Evolutionary conservation across 1,140 invertebrate genomes (phyloP).

Genomic region (Rhyacophila brunnea): DNA sequence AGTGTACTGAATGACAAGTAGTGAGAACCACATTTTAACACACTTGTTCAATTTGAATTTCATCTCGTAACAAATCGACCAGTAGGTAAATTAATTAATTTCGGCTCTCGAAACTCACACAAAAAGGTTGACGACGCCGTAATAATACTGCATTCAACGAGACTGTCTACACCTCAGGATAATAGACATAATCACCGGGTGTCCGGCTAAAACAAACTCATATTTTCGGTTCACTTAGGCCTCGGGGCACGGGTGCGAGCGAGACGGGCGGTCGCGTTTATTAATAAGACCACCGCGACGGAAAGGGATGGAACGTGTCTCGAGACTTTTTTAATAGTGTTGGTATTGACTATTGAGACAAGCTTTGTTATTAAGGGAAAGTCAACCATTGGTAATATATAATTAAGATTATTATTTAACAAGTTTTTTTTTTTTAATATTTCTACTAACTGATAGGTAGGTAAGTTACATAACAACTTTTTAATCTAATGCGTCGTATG

Average conservation of each 20-base stretch:
- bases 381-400: neutral
- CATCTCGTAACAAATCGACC: no score
- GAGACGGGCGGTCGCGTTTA: conserved; percentile 5
- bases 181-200: conserved; percentile 30
- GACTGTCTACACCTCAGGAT: conserved; percentile 30
- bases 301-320: neutral
- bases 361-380: neutral
- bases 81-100: no score
- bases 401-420: neutral
- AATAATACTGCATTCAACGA: conserved; percentile 14
- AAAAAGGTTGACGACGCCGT: conserved; percentile 11
- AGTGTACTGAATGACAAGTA: no score
- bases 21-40: no score
- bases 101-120: no score
- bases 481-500: no score
- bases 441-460: no score
- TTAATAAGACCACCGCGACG: no score
- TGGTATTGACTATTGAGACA: neutral
- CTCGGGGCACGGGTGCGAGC: neutral
- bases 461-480: no score
- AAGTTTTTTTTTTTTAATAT: neutral
- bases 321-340: neutral
- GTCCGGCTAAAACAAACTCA: conserved; percentile 34
- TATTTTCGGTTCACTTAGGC: conserved; percentile 19
- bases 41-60: no score